These are phyloP conservation scores for Muscina levida DNA, from an alignment of 2,888 invertebrate genomes.

Conservation along the genomic window DNA sequence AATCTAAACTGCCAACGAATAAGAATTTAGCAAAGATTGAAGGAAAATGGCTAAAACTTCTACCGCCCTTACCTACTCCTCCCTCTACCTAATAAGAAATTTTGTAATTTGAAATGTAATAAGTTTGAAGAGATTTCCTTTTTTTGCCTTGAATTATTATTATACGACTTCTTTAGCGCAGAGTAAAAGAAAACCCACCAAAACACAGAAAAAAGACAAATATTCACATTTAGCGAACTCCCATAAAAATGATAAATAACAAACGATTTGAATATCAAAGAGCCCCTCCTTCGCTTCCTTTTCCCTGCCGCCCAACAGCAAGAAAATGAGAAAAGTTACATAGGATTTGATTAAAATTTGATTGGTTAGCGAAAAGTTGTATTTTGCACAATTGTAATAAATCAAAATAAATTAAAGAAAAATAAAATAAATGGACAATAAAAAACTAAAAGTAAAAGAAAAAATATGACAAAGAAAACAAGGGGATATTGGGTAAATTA, in stretches of 20 bases:
- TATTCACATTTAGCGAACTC: background rate
- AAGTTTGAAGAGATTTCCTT: slow-evolving; percentile 27
- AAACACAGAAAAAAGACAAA: background rate
- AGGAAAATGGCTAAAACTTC: too few relatives aligned
- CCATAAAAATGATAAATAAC: slow-evolving; percentile 34
- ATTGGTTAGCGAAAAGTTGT: background rate
- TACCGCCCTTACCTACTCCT: too few relatives aligned
- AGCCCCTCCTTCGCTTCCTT: too few relatives aligned
- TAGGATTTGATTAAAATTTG: slow-evolving; percentile 20
- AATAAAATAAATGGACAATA: too few relatives aligned
- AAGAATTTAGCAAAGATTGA: background rate
- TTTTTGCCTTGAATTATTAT: too few relatives aligned
- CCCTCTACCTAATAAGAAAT: too few relatives aligned
- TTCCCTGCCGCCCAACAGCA: too few relatives aligned
- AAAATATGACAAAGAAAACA: background rate
- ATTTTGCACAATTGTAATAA: too few relatives aligned
- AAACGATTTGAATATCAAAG: background rate
- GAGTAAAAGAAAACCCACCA: background rate
- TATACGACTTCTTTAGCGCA: background rate
- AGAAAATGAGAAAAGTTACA: slow-evolving; percentile 22
- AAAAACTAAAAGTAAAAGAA: background rate
- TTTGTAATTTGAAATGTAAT: slow-evolving; percentile 36
- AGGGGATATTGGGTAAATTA: background rate
- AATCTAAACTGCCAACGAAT: too few relatives aligned
- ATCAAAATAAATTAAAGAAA: too few relatives aligned